A percentile compares a stretch with the other conserved stretches of the same genome.
Evolutionary conservation across 1,140 invertebrate genomes (phyloP).

Genomic region (Samia ricini): DNA sequence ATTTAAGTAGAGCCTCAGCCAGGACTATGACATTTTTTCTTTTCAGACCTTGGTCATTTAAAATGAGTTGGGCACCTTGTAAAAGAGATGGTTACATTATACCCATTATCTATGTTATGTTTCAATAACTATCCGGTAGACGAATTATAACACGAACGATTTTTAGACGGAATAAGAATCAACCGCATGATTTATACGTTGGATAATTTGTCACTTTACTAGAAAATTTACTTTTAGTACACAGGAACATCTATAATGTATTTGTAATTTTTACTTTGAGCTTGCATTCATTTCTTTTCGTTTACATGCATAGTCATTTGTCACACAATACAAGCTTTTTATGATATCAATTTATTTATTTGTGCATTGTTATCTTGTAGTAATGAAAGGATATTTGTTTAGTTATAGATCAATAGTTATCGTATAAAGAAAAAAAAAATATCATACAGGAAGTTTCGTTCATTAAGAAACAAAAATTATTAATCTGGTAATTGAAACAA

Average conservation of each 20-base stretch:
- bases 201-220: too few relatives aligned
- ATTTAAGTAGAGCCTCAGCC: too few relatives aligned
- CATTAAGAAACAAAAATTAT: neutral
- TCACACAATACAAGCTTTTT: neutral
- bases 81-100: too few relatives aligned
- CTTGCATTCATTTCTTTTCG: neutral
- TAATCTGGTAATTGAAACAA: neutral
- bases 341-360: neutral
- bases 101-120: too few relatives aligned
- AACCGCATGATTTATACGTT: too few relatives aligned
- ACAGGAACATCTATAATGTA: neutral
- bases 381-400: neutral
- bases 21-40: too few relatives aligned
- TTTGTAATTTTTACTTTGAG: constrained; percentile 13
- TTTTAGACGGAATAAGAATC: too few relatives aligned
- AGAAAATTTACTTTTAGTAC: neutral
- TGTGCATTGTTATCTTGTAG: neutral
- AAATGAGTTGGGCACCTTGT: too few relatives aligned
- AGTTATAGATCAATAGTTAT: neutral
- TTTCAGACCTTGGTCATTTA: too few relatives aligned
- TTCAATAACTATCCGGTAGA: too few relatives aligned
- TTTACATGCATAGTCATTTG: neutral
- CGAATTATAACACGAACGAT: too few relatives aligned
- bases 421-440: neutral
- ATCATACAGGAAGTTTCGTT: neutral